phyloP scores from a whole-genome alignment of 2,888 invertebrate species.

The Scaptomyza cyrtandrae region DNA sequence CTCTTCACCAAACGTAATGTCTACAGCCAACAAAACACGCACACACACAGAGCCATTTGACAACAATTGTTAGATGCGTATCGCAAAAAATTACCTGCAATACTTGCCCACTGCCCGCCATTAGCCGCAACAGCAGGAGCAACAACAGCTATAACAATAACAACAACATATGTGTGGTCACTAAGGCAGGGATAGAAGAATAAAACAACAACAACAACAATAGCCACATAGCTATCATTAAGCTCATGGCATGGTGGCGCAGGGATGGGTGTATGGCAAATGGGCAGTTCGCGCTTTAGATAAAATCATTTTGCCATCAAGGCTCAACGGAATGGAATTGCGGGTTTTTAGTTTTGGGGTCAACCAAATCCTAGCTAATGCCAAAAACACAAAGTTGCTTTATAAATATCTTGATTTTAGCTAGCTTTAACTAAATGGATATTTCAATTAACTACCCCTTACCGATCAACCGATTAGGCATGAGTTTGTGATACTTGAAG shows the following conservation, averaged over 20 bases:
- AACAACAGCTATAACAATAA: constrained; percentile 7
- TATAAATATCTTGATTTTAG: constrained; percentile 2
- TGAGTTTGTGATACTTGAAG: too few relatives aligned
- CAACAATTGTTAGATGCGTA: constrained; percentile 72
- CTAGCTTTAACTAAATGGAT: constrained; percentile 6
- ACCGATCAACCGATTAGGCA: too few relatives aligned
- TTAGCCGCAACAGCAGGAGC: constrained; percentile 30
- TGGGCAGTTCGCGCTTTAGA: constrained; percentile 63
- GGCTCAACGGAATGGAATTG: constrained; percentile 25
- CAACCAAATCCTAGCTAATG: constrained; percentile 38
- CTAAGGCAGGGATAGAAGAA: constrained; percentile 6
- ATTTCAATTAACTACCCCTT: constrained; percentile 3
- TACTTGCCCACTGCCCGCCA: constrained; percentile 44
- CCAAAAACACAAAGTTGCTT: constrained; percentile 1
- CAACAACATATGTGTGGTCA: constrained; percentile 29
- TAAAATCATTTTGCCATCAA: constrained; percentile 46
- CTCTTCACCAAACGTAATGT: background rate
- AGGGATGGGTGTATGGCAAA: constrained; percentile 27
- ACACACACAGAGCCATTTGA: constrained; percentile 20
- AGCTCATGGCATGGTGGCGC: too few relatives aligned
- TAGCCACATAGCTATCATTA: constrained; percentile 33
- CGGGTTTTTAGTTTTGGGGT: constrained; percentile 18
- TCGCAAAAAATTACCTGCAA: constrained; percentile 74
- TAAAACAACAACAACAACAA: constrained; percentile 14
- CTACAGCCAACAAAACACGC: background rate